These are phyloP conservation scores for Sycophaga agraensis DNA, from an alignment of 1,140 invertebrate species.

Conservation along the genomic window DNA sequence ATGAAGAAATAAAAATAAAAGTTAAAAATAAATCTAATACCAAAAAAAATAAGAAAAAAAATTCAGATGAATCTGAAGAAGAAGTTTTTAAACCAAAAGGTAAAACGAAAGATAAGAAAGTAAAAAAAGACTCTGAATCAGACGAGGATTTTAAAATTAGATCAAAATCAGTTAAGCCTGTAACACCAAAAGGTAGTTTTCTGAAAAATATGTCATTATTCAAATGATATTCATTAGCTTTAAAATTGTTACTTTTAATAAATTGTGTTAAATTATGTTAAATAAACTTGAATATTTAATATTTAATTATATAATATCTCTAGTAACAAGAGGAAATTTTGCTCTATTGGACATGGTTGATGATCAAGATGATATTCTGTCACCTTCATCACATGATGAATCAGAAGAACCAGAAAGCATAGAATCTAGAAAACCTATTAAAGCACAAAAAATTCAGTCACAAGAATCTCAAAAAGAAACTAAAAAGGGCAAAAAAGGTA, in stretches of 20 bases:
- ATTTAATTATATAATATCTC: constrained; percentile 19
- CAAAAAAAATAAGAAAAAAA: constrained; percentile 57
- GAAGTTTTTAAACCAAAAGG: constrained; percentile 56
- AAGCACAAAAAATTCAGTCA: constrained; percentile 52
- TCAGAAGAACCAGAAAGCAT: constrained; percentile 54
- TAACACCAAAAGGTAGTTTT: constrained; percentile 19
- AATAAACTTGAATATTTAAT: neutral
- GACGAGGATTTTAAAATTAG: constrained; percentile 31
- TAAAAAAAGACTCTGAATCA: constrained; percentile 41
- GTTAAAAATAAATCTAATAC: constrained; percentile 53
- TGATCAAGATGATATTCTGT: constrained; percentile 44
- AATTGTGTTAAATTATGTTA: neutral
- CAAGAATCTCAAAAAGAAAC: constrained; percentile 59
- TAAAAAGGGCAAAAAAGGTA: constrained; percentile 48
- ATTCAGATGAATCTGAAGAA: constrained; percentile 42
- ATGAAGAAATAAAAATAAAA: constrained; percentile 47
- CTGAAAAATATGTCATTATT: neutral
- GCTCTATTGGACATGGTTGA: constrained; percentile 64
- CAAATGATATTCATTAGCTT: neutral
- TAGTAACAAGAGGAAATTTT: constrained; percentile 59
- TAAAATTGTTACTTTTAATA: too few relatives aligned
- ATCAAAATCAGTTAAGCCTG: constrained; percentile 29
- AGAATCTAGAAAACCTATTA: constrained; percentile 53
- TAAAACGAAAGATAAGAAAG: constrained; percentile 58
- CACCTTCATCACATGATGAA: constrained; percentile 53